A percentile compares a stretch with the other conserved stretches of the same genome.
phyloP scores from a whole-genome alignment of 1,140 invertebrate species.

The Tribolium madens region DNA sequence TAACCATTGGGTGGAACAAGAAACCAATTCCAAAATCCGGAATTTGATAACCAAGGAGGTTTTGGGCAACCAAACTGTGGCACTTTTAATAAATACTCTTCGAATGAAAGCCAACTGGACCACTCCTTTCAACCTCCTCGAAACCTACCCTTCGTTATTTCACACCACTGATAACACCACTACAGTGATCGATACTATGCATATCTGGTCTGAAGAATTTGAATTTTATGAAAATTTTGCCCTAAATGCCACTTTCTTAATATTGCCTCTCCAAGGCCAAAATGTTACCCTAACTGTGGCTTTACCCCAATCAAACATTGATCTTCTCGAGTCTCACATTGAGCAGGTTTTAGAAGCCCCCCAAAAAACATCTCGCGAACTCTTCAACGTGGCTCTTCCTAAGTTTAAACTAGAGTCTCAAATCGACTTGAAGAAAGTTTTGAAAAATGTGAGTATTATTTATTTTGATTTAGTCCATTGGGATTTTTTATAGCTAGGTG shows the following conservation, averaged over 20 bases:
- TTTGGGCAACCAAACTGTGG: neutral
- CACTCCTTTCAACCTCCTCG: slow-evolving; percentile 64
- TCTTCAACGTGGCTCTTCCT: slow-evolving; percentile 68
- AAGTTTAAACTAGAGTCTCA: slow-evolving; percentile 79
- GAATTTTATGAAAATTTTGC: slow-evolving; percentile 67
- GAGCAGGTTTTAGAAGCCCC: slow-evolving; percentile 53
- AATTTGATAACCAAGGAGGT: neutral
- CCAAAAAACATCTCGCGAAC: slow-evolving; percentile 44
- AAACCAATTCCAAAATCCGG: neutral
- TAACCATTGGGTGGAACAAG: neutral
- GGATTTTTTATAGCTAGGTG: slow-evolving; percentile 40
- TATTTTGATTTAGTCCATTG: neutral
- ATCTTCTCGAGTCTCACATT: slow-evolving; percentile 60
- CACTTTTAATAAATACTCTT: neutral
- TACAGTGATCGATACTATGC: slow-evolving; percentile 76
- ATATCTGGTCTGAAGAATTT: slow-evolving; percentile 63
- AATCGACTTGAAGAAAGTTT: slow-evolving; percentile 70
- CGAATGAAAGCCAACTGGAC: neutral
- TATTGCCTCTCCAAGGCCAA: slow-evolving; percentile 70
- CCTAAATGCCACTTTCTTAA: slow-evolving; percentile 66
- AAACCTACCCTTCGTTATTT: slow-evolving; percentile 64
- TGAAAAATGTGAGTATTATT: slow-evolving; percentile 68
- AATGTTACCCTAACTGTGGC: slow-evolving; percentile 75
- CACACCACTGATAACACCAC: slow-evolving; percentile 61
- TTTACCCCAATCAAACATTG: slow-evolving; percentile 72